phyloP scores from a whole-genome alignment of 2,113 vertebrate genomes.

The Pollimyrus isidori region DNA sequence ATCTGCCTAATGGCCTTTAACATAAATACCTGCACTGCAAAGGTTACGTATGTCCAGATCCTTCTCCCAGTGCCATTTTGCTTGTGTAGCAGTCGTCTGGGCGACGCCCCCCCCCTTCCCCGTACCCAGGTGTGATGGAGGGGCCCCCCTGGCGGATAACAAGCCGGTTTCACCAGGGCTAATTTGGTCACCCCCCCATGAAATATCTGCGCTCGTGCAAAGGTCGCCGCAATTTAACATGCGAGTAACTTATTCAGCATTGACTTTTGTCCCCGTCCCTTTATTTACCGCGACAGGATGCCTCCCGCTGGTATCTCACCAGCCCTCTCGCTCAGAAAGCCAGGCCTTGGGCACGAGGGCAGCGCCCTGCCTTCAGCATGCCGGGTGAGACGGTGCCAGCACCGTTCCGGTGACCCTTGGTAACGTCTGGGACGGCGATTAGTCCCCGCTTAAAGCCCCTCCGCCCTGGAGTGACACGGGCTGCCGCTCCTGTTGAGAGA shows the following conservation, averaged over 20 bases:
- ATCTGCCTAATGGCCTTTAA: constrained; percentile 60
- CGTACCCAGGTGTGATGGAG: constrained; percentile 47
- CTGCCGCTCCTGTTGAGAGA: constrained; percentile 46
- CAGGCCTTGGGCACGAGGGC: neutral
- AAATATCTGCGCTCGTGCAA: constrained; percentile 63
- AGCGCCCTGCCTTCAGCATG: neutral
- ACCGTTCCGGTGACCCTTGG: neutral
- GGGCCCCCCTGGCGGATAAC: constrained; percentile 56
- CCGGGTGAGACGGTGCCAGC: neutral
- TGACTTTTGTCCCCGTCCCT: constrained; percentile 13
- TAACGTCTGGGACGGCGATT: constrained; percentile 40
- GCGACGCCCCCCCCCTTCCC: constrained; percentile 40
- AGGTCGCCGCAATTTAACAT: constrained; percentile 67
- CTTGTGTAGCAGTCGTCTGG: constrained; percentile 46
- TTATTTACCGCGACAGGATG: neutral
- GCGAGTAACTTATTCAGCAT: constrained; percentile 22
- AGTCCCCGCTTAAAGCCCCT: constrained; percentile 57
- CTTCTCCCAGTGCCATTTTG: constrained; percentile 55
- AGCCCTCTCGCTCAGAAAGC: neutral
- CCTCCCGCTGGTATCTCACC: neutral
- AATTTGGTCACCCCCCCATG: constrained; percentile 49
- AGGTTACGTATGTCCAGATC: constrained; percentile 66
- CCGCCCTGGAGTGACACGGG: constrained; percentile 34
- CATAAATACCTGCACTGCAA: constrained; percentile 61
- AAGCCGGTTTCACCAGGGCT: constrained; percentile 53